Evolutionary conservation across 2,113 vertebrate species (phyloP), one percentile per base, ranked within the genome.

Genomic region (Polypterus senegalus): DNA sequence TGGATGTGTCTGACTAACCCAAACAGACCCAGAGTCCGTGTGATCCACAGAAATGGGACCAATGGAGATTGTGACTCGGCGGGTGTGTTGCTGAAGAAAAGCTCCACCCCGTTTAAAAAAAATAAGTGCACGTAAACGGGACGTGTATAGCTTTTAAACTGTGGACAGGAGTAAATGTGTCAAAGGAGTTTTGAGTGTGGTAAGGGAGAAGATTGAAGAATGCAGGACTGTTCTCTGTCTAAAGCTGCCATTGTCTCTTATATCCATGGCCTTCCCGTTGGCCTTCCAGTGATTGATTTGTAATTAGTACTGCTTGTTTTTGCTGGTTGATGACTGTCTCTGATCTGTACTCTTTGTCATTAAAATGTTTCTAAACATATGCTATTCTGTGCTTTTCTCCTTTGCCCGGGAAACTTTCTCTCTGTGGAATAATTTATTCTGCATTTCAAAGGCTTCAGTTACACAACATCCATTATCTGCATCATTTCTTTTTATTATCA

Each of bases 361-460:
- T 79, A 78, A 81, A 77, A 61, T 66, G 49, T 72, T 72, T 66
- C 54, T 74, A 69, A 70, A 51, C 62, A 52, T 59, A 60, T 75
- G 44, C 63, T 60, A 69, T 67, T 71, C 62, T 48, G 66, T 65
- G 61, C 59, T 60, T 63, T 66, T 6, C 59, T 71, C 48, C 5
- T 11, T 54, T 53, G 3, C 4, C 11, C 7, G 44, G 49, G 55
- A 2, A 2, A 27, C 27, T 27, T 27, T 27, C 27, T 27, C 27
- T 2, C 27, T 27, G 27, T 27, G 27, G 27, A 27, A 27, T 27
- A 27, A 27, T 27, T 27, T 2, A 27, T 27, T 27, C 27, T 27
- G 27, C 27, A 27, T 27, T 27, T 27, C 27, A 27, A 27, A 27
- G 27, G 27, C 27, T 27, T 27, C 27, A 27, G 27, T 27, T 27